Percentiles rank a stretch among this genome's conserved stretches.
These are phyloP conservation scores for Phrynocephalus guinanensis DNA, from an alignment of 2,797 vertebrate species.

Conservation along the genomic window DNA sequence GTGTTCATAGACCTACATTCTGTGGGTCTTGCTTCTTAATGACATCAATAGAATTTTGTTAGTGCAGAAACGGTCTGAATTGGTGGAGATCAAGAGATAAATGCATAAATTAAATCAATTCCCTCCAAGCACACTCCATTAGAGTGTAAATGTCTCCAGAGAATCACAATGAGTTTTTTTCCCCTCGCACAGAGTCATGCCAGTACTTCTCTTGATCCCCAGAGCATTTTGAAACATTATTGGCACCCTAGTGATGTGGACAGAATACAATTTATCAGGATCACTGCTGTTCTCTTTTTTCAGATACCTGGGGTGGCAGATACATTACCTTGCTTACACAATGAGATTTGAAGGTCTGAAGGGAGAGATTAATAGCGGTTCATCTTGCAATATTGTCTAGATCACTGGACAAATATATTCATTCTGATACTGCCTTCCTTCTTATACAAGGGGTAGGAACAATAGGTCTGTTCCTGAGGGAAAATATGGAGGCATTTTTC, in stretches of 20 bases:
- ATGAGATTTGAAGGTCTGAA: conserved; percentile 41
- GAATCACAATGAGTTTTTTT: conserved; percentile 61
- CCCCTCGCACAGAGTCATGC: conserved; percentile 55
- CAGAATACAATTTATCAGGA: conserved; percentile 66
- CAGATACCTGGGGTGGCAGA: conserved; percentile 51
- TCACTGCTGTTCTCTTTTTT: conserved; percentile 33
- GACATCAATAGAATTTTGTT: conserved; percentile 61
- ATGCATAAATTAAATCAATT: conserved; percentile 63
- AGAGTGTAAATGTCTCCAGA: conserved; percentile 58
- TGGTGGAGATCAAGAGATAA: conserved; percentile 61
- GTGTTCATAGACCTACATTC: background rate
- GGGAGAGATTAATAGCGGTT: conserved; percentile 5
- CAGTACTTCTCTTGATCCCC: conserved; percentile 59
- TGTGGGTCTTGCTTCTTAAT: conserved; percentile 64
- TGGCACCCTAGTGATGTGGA: conserved; percentile 55
- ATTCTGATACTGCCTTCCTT: background rate
- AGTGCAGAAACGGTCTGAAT: conserved; percentile 59
- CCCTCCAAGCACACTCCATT: conserved; percentile 58
- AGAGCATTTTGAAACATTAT: conserved; percentile 57
- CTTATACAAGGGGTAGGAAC: background rate
- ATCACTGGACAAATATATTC: background rate
- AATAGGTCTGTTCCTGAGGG: background rate
- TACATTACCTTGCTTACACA: conserved; percentile 42
- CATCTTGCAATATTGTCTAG: background rate
- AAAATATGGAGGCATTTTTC: background rate